Base-by-base conservation (phyloP, 2,113 vertebrate genomes). In the Lethenteron reissneri region DNA sequence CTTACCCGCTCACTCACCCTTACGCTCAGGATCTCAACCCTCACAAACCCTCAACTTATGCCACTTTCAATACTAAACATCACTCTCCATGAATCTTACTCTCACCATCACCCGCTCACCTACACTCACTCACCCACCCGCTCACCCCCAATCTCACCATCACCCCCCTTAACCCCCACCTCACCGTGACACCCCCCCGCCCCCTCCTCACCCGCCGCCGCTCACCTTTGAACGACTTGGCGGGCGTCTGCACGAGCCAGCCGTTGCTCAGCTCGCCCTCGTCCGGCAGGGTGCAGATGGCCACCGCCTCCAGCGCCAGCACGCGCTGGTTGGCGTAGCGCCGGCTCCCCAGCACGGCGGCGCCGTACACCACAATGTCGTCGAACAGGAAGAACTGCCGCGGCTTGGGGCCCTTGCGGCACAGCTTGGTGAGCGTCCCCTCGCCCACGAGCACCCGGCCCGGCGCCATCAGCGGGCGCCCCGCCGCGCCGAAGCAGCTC, bases 351-450 rank as follows among this genome's bases (percentile, higher is more conserved):
- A 87, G 79, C 71, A 92, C 75, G 21, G 90, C 81, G 77, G 82
- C 88, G 75, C 89, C 89, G 0, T 96, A 96, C 13, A 92, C 86
- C 1, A 96, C 80, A 76, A 92, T 82, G 76, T 96, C 87, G 0
- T 84, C 88, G 79, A 96, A 95, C 56, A 95, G 88, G 76, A 90
- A 95, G 79, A 95, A 95, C 60, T 80, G 80, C 70, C 86, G 87
- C 0, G 83, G 81, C 74, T 89, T 84, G 2, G 80, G 81, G 70
- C 85, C 84, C 72, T 84, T 85, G 71, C 87, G 87, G 78, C 88
- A 84, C 77, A 85, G 81, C 77, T 92, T 95, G 73, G 83, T 81
- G 77, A 95, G 81, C 58, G 82, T 81, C 3, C 92, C 92, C 78
- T 95, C 88, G 2, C 89, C 90, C 3, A 95, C 74, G 15, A 95